A percentile compares a stretch with the other conserved stretches of the same genome.
These are phyloP conservation scores for Callitettix versicolor DNA, from an alignment of 1,140 invertebrate genomes.

Conservation along the genomic window DNA sequence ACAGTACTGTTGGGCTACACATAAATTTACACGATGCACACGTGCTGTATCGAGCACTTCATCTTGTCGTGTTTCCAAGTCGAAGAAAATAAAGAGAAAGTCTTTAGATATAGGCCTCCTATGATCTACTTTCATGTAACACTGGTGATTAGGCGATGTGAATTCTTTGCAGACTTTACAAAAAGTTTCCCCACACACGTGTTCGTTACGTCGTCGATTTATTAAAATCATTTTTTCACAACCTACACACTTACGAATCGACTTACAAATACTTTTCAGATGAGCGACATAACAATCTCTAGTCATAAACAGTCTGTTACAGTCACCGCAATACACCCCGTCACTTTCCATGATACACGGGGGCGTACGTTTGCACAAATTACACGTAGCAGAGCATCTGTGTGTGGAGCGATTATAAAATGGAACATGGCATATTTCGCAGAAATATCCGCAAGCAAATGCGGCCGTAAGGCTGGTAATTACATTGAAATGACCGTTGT, in stretches of 20 bases:
- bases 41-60: neutral
- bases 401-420: neutral
- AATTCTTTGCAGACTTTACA: neutral
- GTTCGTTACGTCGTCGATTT: neutral
- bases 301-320: neutral
- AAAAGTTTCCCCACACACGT: neutral
- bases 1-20: conserved; percentile 1
- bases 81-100: conserved; percentile 4
- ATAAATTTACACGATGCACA: neutral
- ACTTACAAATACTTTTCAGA: neutral
- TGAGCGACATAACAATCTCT: neutral
- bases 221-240: neutral
- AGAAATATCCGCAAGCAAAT: neutral
- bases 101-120: neutral
- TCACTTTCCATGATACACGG: neutral
- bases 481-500: conserved; percentile 1
- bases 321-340: neutral
- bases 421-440: neutral
- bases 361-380: neutral
- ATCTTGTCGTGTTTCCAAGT: conserved; percentile 7
- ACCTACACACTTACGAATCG: neutral
- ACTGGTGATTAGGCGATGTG: neutral
- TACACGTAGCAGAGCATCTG: neutral
- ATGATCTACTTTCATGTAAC: neutral
- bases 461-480: neutral